These are phyloP conservation scores for Creontiades dilutus DNA, from an alignment of 2,888 invertebrate species.

Conservation along the genomic window DNA sequence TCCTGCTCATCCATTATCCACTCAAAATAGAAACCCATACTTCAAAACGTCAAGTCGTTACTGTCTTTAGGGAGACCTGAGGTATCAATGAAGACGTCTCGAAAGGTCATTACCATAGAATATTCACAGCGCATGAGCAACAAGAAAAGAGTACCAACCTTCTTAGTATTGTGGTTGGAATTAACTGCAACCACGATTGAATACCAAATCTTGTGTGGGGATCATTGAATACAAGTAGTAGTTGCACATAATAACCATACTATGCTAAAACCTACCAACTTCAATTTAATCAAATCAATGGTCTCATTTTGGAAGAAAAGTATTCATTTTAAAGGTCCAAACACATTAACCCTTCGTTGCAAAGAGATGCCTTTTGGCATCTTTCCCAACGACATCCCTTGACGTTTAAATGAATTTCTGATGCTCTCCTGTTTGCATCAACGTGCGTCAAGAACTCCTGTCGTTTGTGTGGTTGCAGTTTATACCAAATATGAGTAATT, in stretches of 20 bases:
- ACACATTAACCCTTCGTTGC: too few relatives aligned
- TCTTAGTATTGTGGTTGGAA: too few relatives aligned
- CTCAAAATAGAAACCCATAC: constrained; percentile 43
- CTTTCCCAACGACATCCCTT: neutral
- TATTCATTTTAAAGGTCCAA: too few relatives aligned
- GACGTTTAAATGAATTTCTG: neutral
- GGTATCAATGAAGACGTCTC: constrained; percentile 12
- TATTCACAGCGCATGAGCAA: neutral
- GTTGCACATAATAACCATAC: too few relatives aligned
- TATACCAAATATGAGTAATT: neutral
- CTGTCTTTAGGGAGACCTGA: neutral
- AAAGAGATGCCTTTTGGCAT: too few relatives aligned
- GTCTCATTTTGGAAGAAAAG: too few relatives aligned
- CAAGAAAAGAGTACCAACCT: too few relatives aligned
- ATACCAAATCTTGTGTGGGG: too few relatives aligned
- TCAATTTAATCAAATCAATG: too few relatives aligned
- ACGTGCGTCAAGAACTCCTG: neutral
- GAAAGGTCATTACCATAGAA: neutral
- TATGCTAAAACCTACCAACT: too few relatives aligned
- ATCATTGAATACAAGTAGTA: too few relatives aligned
- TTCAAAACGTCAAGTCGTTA: constrained; percentile 36
- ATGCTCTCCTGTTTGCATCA: neutral
- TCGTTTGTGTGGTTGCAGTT: neutral
- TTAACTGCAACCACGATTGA: too few relatives aligned
- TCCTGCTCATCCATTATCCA: constrained; percentile 39